These are phyloP conservation scores for Temnopleurus reevesii DNA, from an alignment of 53 echinoderm and acorn worm genomes.

Conservation along the genomic window DNA sequence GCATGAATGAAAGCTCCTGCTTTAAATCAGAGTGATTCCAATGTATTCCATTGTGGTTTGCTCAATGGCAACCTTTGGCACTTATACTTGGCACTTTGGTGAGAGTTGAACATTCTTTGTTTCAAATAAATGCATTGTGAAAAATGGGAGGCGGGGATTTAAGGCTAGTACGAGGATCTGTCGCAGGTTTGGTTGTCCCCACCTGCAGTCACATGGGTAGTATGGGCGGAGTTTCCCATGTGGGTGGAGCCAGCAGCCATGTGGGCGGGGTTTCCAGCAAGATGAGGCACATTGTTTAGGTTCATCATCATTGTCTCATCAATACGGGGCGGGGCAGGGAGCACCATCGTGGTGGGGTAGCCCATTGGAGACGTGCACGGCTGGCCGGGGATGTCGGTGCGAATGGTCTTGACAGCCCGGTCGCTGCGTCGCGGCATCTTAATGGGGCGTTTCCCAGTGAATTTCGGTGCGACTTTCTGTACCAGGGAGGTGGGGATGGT, in stretches of 20 bases:
- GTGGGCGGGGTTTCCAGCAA: not conserved
- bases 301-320: slow-evolving; percentile 40
- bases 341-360: slow-evolving; percentile 33
- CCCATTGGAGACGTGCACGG: slow-evolving; percentile 48
- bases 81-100: too few relatives aligned
- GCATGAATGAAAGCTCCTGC: too few relatives aligned
- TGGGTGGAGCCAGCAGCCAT: not conserved
- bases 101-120: too few relatives aligned
- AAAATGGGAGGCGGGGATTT: not conserved
- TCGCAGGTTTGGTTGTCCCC: not conserved
- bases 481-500: slow-evolving; percentile 45
- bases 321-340: slow-evolving; percentile 26
- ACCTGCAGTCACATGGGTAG: not conserved
- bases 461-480: slow-evolving; percentile 63
- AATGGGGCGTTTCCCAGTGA: slow-evolving; percentile 85
- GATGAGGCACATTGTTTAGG: not conserved
- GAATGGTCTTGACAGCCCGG: slow-evolving; percentile 87
- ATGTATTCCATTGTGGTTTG: too few relatives aligned
- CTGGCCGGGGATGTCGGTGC: slow-evolving; percentile 58
- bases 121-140: too few relatives aligned
- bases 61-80: too few relatives aligned
- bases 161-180: not conserved
- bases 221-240: not conserved
- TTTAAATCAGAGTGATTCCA: too few relatives aligned
- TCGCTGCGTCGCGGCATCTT: slow-evolving; percentile 83